Evolutionary conservation across 1,140 invertebrate genomes (phyloP), one percentile per base, ranked within the genome.

Genomic region (Megalopta genalis): DNA sequence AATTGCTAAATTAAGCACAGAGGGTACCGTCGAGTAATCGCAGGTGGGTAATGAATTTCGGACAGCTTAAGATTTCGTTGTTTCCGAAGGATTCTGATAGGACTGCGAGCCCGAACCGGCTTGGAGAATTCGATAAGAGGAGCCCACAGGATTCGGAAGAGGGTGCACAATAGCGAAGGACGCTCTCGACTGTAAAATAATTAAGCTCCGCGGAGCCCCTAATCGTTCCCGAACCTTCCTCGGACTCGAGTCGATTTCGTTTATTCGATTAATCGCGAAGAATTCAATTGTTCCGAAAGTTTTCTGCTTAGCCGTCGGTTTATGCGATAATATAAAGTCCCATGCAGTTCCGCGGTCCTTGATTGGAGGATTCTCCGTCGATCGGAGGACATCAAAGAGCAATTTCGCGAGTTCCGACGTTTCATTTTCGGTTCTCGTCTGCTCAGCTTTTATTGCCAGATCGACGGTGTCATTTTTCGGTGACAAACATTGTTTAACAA

Each of bases 111-210:
- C 67, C 39, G 65, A 76, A 67, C 65, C 27, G 74, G 75, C 27
- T 71, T 52, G 75, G 67, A 77, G 67, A 71, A 78, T 78, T 78
- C 76, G 76, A 78, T 78, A 78, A 78, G 76, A 78, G 69, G 76
- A 72, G 60, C 68, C 76, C 67, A 78, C 76, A 78, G 76, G 69
- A 78, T 78, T 78, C 72, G 46, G 57, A 52, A 27, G 69, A 64
- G 67, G 76, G 69, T 27, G 76, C 60, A 78, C 76, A 72, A 78
- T 78, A 71, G 76, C 5, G 57, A 64, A 78, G 68, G 60, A 78
- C 21, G 59, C 68, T 57, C 68, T 65, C 76, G 42, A 72, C 76
- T 78, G 76, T 78, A 78, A 78, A 72, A 72, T 78, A 78, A 78
- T 78, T 78, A 78, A 72, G 60, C 76, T 72, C 21, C 32, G 7